Base-by-base conservation (phyloP, 2,113 vertebrate genomes). In the Aptenodytes forsteri region DNA sequence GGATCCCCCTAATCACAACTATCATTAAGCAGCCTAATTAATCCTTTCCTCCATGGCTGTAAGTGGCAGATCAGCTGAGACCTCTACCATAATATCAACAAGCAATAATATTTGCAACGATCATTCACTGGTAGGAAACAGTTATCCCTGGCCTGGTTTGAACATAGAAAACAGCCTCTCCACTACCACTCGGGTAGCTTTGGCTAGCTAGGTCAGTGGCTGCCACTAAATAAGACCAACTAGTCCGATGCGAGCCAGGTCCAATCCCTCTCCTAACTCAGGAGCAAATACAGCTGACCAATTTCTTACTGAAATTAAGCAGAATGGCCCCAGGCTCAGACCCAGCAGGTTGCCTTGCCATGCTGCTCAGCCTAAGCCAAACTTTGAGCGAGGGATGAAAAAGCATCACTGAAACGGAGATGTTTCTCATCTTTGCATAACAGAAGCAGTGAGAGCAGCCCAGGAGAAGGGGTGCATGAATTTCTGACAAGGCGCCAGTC, bases 401-500 rank as follows among this genome's bases (percentile, higher is more conserved):
- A 81, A 29, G 9, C 65, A 61, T 19, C 49, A 62, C 84, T 91
- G 81, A 87, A 78, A 83, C 30, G 42, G 49, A 78, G 54, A 21
- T 1, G 3, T 75, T 72, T 54, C 82, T 84, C 75, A 26, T 96
- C 82, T 84, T 49, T 49, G 29, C n/a, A 2, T 10, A 26, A 72
- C 76, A 79, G 36, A 27, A 81, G 69, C 36, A 95, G 97, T 0
- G 46, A 93, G 88, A 91, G 66, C 91, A 97, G 87, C 69, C 67
- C 92, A 26, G 96, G 95, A 70, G 96, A 96, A 64, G 86, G 88
- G 88, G 49, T 94, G 76, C 96, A 66, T 6, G 65, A 73, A 3
- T 69, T 90, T 11, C 94, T 98, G 89, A 85, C n/a, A 16, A 83
- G 97, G 84, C 98, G 97, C 52, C 97, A 98, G 89, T 95, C 96